phyloP scores from a whole-genome alignment of 2,888 invertebrate genomes.

The Marronus borbonicus region DNA sequence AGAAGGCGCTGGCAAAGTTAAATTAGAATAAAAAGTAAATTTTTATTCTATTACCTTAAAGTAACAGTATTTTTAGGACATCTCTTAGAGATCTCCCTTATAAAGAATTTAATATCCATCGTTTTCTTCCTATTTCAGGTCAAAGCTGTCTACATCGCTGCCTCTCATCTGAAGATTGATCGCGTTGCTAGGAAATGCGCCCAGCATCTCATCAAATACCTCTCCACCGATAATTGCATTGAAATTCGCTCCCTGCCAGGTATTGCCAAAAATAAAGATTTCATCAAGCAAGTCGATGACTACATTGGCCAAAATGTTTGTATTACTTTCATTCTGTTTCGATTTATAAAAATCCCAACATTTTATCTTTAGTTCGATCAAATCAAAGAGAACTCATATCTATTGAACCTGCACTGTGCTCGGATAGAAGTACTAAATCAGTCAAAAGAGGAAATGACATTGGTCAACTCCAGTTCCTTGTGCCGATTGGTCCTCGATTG shows the following conservation, averaged over 20 bases:
- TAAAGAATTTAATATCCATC: too few relatives aligned
- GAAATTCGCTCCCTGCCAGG: conserved; percentile 77
- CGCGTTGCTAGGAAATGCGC: conserved; percentile 82
- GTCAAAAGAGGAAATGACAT: conserved; percentile 78
- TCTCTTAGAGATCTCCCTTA: too few relatives aligned
- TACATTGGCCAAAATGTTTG: conserved; percentile 81
- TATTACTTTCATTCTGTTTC: conserved; percentile 51
- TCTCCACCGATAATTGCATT: conserved; percentile 76
- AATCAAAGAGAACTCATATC: conserved; percentile 76
- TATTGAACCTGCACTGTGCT: conserved; percentile 78
- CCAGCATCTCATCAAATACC: conserved; percentile 78
- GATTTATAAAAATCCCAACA: conserved; percentile 2
- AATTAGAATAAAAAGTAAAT: too few relatives aligned
- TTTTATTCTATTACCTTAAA: too few relatives aligned
- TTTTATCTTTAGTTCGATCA: conserved; percentile 74
- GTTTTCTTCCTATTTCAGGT: conserved; percentile 71
- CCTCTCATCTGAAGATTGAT: conserved; percentile 84
- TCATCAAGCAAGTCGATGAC: conserved; percentile 78
- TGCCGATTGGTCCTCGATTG: conserved; percentile 78
- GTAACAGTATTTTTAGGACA: too few relatives aligned
- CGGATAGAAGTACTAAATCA: conserved; percentile 84
- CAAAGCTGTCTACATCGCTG: conserved; percentile 85
- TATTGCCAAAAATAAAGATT: conserved; percentile 74
- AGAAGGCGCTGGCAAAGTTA: too few relatives aligned
- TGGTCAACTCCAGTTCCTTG: conserved; percentile 74